Evolutionary conservation across 1,140 invertebrate genomes (phyloP).

Genomic region (Sycophaga agraensis): DNA sequence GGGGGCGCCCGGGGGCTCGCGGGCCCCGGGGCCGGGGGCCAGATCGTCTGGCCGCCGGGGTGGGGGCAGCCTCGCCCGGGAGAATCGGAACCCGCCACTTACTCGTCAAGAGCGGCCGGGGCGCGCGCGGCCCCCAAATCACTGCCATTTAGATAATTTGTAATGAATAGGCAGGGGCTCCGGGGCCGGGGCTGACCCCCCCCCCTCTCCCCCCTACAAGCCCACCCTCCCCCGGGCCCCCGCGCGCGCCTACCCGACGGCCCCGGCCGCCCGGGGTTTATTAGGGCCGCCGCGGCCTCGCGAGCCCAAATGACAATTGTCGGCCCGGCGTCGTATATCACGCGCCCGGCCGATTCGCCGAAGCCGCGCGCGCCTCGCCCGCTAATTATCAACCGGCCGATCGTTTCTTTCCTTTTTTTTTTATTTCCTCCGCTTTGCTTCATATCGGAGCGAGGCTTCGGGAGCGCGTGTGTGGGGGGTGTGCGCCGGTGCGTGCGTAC

Average conservation of each 20-base stretch:
- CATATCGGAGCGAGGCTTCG: not conserved
- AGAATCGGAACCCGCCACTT: constrained; percentile 54
- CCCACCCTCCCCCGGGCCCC: not conserved
- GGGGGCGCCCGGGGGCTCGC: constrained; percentile 34
- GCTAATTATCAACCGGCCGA: too few relatives aligned
- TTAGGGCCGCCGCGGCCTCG: not conserved
- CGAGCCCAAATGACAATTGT: constrained; percentile 36
- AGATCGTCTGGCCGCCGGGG: too few relatives aligned
- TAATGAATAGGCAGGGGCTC: constrained; percentile 60
- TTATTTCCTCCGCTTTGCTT: too few relatives aligned
- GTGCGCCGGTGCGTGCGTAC: too few relatives aligned
- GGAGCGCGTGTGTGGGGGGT: not conserved
- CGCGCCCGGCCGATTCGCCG: constrained; percentile 9
- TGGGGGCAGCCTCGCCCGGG: not conserved
- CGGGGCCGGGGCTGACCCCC: not conserved
- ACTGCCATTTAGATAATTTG: constrained; percentile 61
- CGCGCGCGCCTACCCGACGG: not conserved
- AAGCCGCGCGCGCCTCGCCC: too few relatives aligned
- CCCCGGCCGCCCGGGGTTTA: too few relatives aligned
- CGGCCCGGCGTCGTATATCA: constrained; percentile 26
- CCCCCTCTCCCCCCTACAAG: not conserved
- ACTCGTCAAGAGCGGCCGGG: constrained; percentile 54
- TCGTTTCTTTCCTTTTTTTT: too few relatives aligned
- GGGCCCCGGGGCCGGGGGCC: too few relatives aligned
- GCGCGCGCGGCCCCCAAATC: constrained; percentile 46